phyloP scores from a whole-genome alignment of 2,113 vertebrate genomes.

The Irena cyanogastra region DNA sequence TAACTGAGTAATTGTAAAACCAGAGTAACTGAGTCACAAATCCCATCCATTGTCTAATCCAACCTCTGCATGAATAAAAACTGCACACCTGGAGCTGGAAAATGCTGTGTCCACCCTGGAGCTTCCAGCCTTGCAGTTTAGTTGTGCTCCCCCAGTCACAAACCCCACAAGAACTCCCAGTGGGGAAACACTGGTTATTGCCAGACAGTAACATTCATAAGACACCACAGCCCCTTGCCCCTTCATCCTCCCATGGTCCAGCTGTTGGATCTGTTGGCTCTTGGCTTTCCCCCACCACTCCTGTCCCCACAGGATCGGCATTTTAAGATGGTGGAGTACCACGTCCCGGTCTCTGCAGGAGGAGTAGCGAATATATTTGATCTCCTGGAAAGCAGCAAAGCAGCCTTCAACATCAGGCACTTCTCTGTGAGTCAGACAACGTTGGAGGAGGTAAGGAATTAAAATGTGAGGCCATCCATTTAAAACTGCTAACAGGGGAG shows the following conservation, averaged over 20 bases:
- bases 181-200: background rate
- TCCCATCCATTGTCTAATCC: background rate
- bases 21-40: background rate
- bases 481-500: background rate
- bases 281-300: background rate
- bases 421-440: conserved; percentile 96
- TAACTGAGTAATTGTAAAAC: background rate
- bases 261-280: background rate
- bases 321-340: conserved; percentile 89
- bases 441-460: conserved; percentile 88
- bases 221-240: background rate
- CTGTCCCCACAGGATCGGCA: conserved; percentile 81
- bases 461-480: conserved; percentile 8
- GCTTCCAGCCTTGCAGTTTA: background rate
- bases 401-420: conserved; percentile 87
- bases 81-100: background rate
- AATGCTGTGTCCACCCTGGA: background rate
- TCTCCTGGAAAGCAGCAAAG: conserved; percentile 87
- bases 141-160: background rate
- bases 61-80: background rate
- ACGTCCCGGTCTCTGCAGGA: conserved; percentile 85
- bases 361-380: conserved; percentile 93
- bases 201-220: background rate
- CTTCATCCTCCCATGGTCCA: background rate
- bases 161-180: background rate